Percentiles rank a stretch among this genome's conserved stretches.
These are phyloP conservation scores for Chitala chitala DNA, from an alignment of 2,113 vertebrate species.

Conservation along the genomic window DNA sequence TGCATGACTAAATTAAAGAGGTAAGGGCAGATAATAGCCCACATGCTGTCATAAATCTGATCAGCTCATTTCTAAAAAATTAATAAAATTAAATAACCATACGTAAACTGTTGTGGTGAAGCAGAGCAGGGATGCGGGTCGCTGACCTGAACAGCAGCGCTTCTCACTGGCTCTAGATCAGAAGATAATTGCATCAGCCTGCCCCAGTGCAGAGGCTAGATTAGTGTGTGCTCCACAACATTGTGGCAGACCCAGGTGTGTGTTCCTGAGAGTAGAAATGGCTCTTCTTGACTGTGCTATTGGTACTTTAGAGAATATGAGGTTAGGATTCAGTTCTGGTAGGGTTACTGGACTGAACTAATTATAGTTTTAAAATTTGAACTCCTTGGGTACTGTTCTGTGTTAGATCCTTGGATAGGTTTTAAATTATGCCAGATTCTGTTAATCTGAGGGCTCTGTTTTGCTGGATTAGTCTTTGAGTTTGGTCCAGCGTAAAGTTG, in stretches of 20 bases:
- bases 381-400: background rate
- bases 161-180: background rate
- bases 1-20: background rate
- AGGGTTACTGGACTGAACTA: too few species aligned
- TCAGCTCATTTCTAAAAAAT: background rate
- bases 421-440: background rate
- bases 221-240: too few species aligned
- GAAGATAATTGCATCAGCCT: background rate
- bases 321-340: too few species aligned
- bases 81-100: background rate
- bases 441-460: background rate
- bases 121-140: background rate
- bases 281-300: too few species aligned
- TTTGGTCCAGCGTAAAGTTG: too few species aligned
- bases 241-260: too few species aligned
- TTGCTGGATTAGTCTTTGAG: background rate
- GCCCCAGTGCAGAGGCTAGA: too few species aligned
- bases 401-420: background rate
- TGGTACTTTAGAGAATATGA: too few species aligned
- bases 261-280: too few species aligned
- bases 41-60: background rate
- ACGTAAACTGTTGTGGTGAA: background rate
- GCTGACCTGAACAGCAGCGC: background rate
- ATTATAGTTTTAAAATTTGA: conserved; percentile 8
- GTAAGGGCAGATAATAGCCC: background rate